Evolutionary conservation across 2,888 invertebrate species (phyloP).

Genomic region (Epinotia bilunana): DNA sequence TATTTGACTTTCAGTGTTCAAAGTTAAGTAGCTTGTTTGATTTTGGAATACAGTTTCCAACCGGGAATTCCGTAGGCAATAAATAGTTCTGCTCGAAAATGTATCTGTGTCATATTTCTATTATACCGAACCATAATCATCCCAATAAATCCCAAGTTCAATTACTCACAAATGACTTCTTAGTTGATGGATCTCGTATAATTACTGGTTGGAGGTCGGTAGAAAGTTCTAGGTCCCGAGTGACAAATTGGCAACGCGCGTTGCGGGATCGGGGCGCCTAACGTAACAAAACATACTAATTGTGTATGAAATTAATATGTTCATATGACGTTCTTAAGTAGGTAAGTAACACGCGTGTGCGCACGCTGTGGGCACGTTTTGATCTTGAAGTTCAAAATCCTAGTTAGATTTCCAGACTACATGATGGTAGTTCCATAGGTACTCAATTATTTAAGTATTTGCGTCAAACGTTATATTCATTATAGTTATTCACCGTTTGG

Average conservation of each 20-base stretch:
- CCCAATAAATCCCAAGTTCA: constrained; percentile 14
- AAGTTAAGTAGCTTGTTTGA: too few relatives aligned
- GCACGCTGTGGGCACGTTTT: constrained; percentile 21
- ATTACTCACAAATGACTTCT: constrained; percentile 19
- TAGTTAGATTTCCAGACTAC: constrained; percentile 8
- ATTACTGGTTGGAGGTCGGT: constrained; percentile 42
- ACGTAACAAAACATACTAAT: constrained; percentile 2
- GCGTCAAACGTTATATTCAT: not conserved
- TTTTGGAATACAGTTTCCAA: too few relatives aligned
- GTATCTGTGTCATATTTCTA: not conserved
- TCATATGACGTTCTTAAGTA: constrained; percentile 2
- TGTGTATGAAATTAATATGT: not conserved
- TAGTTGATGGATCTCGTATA: constrained; percentile 35
- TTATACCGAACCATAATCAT: not conserved
- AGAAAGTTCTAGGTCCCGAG: constrained; percentile 39
- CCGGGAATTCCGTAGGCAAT: too few relatives aligned
- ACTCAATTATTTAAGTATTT: not conserved
- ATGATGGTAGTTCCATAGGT: not conserved
- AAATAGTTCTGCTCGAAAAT: too few relatives aligned
- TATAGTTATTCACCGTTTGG: too few relatives aligned
- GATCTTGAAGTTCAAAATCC: constrained; percentile 19
- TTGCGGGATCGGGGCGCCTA: constrained; percentile 20
- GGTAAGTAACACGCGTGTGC: not conserved
- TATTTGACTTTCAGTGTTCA: too few relatives aligned
- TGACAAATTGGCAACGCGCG: constrained; percentile 45